A percentile compares a stretch with the other conserved stretches of the same genome.
These are phyloP conservation scores for Bruchidius siliquastri DNA, from an alignment of 2,888 invertebrate genomes.

Conservation along the genomic window DNA sequence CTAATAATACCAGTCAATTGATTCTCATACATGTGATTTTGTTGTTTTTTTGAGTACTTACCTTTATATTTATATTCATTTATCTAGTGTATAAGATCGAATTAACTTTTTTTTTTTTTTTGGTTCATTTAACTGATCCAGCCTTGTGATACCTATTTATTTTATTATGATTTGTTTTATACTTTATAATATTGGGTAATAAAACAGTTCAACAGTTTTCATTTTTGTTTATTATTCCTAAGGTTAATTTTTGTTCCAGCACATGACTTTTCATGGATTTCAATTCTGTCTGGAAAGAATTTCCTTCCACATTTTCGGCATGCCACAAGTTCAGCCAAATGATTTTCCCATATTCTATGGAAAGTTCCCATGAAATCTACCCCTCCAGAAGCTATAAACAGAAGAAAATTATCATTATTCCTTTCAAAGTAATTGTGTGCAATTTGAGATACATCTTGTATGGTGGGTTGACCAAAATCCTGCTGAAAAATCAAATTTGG, in stretches of 20 bases:
- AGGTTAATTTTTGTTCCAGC: constrained; percentile 10
- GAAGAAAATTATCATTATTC: too few species aligned
- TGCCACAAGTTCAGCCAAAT: constrained; percentile 53
- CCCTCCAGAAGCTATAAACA: constrained; percentile 37
- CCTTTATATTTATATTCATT: background rate
- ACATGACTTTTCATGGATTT: constrained; percentile 31
- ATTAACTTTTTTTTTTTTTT: background rate
- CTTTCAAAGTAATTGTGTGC: too few species aligned
- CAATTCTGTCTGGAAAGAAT: constrained; percentile 59
- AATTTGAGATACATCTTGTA: too few species aligned
- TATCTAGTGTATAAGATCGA: background rate
- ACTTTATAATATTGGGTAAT: background rate
- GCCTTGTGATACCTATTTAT: background rate
- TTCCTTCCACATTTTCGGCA: constrained; percentile 59
- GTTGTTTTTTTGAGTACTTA: background rate
- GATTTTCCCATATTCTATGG: constrained; percentile 51
- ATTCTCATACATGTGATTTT: background rate
- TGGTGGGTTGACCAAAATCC: too few species aligned
- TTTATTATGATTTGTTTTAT: background rate
- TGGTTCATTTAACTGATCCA: background rate
- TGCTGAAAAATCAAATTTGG: too few species aligned
- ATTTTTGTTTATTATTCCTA: constrained; percentile 5
- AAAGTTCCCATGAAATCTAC: constrained; percentile 43
- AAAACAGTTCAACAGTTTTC: background rate
- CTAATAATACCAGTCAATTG: background rate